Conservation (phyloP, 2,113 vertebrate species). For the Laticauda colubrina region DNA sequence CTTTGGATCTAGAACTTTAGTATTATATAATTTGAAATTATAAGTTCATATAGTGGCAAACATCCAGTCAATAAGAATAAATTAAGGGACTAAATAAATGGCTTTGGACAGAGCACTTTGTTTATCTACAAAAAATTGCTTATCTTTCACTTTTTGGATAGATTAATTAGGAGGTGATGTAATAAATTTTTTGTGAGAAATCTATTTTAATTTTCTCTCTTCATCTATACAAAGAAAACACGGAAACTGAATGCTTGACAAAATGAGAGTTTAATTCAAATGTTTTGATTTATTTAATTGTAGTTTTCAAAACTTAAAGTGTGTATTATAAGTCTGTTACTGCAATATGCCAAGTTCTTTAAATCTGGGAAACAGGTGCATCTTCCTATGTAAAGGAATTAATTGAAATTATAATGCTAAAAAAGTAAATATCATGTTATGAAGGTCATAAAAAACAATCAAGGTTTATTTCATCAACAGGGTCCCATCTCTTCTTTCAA, state of each 20-base stretch:
- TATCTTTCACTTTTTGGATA: neutral
- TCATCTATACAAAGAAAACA: neutral
- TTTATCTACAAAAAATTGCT: neutral
- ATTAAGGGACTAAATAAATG: neutral
- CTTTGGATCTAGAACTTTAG: neutral
- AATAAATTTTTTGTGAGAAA: neutral
- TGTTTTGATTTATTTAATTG: neutral
- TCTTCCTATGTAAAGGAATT: neutral
- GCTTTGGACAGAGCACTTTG: neutral
- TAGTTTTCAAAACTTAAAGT: neutral
- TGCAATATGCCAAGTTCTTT: neutral
- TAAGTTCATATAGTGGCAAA: neutral
- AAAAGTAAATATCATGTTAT: neutral
- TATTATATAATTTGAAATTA: neutral
- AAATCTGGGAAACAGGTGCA: neutral
- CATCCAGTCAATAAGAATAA: neutral
- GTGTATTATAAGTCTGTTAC: slow-evolving; percentile 26
- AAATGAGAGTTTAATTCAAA: neutral
- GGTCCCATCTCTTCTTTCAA: neutral
- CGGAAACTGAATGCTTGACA: neutral
- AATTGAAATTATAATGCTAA: slow-evolving; percentile 24
- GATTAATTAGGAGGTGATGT: neutral
- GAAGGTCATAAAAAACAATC: neutral
- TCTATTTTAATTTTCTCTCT: neutral
- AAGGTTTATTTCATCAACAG: neutral